Base-by-base conservation (phyloP, 2,888 invertebrate genomes). In the Drosophila paramelanica region DNA sequence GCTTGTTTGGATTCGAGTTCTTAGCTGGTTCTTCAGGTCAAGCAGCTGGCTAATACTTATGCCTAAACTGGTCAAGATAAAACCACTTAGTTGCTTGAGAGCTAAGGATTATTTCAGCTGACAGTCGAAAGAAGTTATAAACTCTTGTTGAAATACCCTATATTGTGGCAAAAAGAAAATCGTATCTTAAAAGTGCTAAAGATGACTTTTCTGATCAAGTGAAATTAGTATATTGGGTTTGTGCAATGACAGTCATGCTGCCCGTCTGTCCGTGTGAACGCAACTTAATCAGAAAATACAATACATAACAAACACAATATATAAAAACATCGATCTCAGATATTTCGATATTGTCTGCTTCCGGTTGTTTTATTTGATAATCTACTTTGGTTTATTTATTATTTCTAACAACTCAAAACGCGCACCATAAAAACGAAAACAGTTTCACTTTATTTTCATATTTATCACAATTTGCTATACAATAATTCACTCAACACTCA, bases 391-490 rank as follows among this genome's bases (percentile, higher is more conserved):
- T 14, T 14, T 39, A 14, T 39, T 8, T 1, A 1, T 3, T 3
- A 39, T 14, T 13, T 13, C 14, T 14, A 13, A n/a, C 13, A n/a
- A 0, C 20, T 25, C 13, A 4, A 8, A 36, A 41, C 42, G 31
- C 36, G 23, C 8, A 49, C 25, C 14, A 17, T 14, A 2, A 13
- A 25, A 31, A 7, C 25, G 1, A 23, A n/a, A 36, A 10, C 31
- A 36, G 36, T 42, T 20, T 20, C 8, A 41, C 5, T 25, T 56
- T 17, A 56, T 39, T 59, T 8, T 8, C 1, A 38, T 27, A 31
- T 66, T 33, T 62, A 72, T 73, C 73, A 67, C 72, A 73, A 52
- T 57, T 13, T 20, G 31, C 11, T 1, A 6, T 10, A 10, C 13
- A 36, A 14, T 31, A 31, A 20, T 25, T 17, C 11, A 38, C 2